phyloP scores from a whole-genome alignment of 2,888 invertebrate genomes.

The Brassicogethes aeneus region DNA sequence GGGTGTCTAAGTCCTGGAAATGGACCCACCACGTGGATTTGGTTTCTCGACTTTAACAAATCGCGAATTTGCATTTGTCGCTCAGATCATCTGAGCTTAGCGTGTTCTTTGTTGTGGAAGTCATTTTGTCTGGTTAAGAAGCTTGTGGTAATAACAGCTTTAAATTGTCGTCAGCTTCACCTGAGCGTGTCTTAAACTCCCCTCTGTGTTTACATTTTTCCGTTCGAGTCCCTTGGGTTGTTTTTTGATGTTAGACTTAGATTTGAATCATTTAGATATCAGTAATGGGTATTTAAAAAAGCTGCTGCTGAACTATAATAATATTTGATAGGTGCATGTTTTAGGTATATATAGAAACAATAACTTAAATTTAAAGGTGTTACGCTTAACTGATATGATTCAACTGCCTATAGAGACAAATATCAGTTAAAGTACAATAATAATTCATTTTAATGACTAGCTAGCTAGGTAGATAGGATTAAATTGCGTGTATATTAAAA shows the following conservation, averaged over 20 bases:
- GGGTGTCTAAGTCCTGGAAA: constrained; percentile 50
- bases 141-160: constrained; percentile 28
- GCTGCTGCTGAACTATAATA: constrained; percentile 2
- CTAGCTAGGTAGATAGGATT: not conserved
- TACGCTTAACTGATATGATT: not conserved
- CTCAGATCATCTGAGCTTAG: not conserved
- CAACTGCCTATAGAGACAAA: constrained; percentile 1
- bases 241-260: not conserved
- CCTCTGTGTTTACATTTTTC: not conserved
- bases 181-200: constrained; percentile 1
- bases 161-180: constrained; percentile 13
- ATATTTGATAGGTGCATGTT: no score
- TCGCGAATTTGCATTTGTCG: constrained; percentile 1
- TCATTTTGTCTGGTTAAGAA: constrained; percentile 6
- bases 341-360: no score
- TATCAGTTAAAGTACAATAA: constrained; percentile 2
- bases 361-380: no score
- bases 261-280: not conserved
- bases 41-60: constrained; percentile 4
- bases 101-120: not conserved
- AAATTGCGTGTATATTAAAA: not conserved
- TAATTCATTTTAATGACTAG: not conserved
- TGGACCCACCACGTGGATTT: constrained; percentile 18
- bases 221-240: not conserved
- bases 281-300: not conserved